phyloP scores from a whole-genome alignment of 2,797 vertebrate species.

The Margarornis squamiger region DNA sequence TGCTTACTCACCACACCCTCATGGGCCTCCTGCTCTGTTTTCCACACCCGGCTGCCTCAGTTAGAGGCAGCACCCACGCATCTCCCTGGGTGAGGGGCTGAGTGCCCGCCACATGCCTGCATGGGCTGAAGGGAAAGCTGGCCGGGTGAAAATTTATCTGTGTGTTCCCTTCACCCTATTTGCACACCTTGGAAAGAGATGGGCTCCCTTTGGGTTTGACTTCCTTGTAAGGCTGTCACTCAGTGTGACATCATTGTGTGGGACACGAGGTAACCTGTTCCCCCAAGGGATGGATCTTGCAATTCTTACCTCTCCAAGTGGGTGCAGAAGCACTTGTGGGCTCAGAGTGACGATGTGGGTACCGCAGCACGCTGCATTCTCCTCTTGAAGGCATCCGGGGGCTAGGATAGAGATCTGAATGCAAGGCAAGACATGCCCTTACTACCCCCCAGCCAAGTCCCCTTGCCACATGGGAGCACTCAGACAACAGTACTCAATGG shows the following conservation, averaged over 20 bases:
- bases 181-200: neutral
- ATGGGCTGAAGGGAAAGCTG: neutral
- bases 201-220: rapidly evolving
- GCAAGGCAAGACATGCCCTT: rapidly evolving
- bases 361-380: neutral
- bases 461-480: rapidly evolving
- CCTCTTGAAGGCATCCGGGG: neutral
- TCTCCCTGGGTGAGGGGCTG: rapidly evolving
- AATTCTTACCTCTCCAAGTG: neutral
- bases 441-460: neutral
- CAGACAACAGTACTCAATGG: neutral
- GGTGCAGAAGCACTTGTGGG: neutral
- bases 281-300: neutral
- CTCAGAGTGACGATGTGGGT: rapidly evolving
- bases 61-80: neutral
- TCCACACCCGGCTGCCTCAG: neutral
- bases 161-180: neutral
- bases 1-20: neutral
- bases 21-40: neutral
- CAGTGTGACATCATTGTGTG: neutral
- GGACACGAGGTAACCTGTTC: neutral
- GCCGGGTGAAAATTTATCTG: neutral
- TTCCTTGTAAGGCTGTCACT: neutral
- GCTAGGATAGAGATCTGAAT: neutral
- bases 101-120: rapidly evolving